Conservation (phyloP, 1,140 invertebrate genomes). For the Coelopa frigida region DNA sequence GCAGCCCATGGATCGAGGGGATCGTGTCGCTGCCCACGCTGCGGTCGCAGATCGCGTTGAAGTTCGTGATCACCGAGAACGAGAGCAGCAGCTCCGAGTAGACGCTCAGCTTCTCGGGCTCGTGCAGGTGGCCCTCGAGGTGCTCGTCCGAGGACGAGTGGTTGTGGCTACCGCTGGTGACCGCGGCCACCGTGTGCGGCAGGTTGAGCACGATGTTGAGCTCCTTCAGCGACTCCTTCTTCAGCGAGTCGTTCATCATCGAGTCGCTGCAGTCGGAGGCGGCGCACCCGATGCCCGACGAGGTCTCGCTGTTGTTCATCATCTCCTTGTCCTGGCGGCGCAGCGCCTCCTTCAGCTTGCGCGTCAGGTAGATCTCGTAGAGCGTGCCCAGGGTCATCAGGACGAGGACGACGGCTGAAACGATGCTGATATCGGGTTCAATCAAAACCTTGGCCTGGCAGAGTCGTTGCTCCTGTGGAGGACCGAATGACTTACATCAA, state of each 20-base stretch:
- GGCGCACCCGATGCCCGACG: slow-evolving; percentile 44
- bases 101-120: slow-evolving; percentile 48
- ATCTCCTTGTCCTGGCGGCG: slow-evolving; percentile 39
- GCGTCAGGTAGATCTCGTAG: slow-evolving; percentile 52
- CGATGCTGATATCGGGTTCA: slow-evolving; percentile 48
- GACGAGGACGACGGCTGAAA: slow-evolving; percentile 49
- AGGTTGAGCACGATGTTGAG: slow-evolving; percentile 35
- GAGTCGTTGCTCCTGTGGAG: too few relatives aligned
- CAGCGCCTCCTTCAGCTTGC: slow-evolving; percentile 38
- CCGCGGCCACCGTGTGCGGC: slow-evolving; percentile 16
- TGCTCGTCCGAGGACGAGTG: slow-evolving; percentile 57
- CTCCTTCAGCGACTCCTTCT: slow-evolving; percentile 35
- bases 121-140: slow-evolving; percentile 47
- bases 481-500: slow-evolving; percentile 62
- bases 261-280: slow-evolving; percentile 44
- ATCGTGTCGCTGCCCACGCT: slow-evolving; percentile 73
- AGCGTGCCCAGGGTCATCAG: slow-evolving; percentile 56
- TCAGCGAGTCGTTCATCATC: slow-evolving; percentile 23
- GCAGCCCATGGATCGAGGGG: slow-evolving; percentile 71
- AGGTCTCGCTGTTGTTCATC: slow-evolving; percentile 42
- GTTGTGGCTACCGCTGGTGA: slow-evolving; percentile 29
- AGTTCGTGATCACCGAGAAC: slow-evolving; percentile 67
- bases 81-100: slow-evolving; percentile 66
- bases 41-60: slow-evolving; percentile 69
- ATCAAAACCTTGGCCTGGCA: too few relatives aligned